Base-by-base conservation (phyloP, 35 echinoderm and acorn worm genomes). In the Heliocidaris tuberculata region DNA sequence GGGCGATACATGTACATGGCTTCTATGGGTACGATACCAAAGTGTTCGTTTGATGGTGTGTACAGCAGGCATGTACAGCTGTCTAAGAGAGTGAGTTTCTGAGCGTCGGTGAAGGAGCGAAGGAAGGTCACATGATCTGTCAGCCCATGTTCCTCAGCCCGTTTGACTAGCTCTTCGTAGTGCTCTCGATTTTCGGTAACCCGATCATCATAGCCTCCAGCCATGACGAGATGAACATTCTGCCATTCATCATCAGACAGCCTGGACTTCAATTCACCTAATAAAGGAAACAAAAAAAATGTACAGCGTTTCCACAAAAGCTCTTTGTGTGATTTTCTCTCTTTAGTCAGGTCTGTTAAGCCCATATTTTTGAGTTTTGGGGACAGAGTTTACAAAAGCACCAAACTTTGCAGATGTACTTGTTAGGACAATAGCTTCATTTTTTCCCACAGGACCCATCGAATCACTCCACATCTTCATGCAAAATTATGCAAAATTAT, bases 1-100 rank as follows among this genome's bases (percentile, higher is more conserved):
- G 98, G 98, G 9, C 97, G 95, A 32, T 92, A 95, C 97, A 97
- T 97, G 95, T 99, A 99, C 98, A 99, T 99, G 13, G 98, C 97
- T 49, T 99, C 98, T 13, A 99, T 99, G 2, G 98, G 98, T 0
- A 99, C 98, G 48, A 99, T 99, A 11, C 98, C 98, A 94, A 99
- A 99, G 54, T 99, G 98, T 95, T 99, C 98, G 65, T 97, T 97
- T 12, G 95, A 96, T 21, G 98, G 98, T 0, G 98, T 99, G 92
- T 99, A 99, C 7, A 99, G 94, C 48, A 99, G 59, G 85, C 98
- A 99, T 1, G 96, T 95, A 86, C 98, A 99, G 35, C 60, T 95
- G 50, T 96, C 94, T 16, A 99, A 85, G n/a, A 99, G 93, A 7
- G 95, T 96, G 24, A 95, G 94, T 47, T 99, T 99, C 85, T 99